A percentile compares a stretch with the other conserved stretches of the same genome.
Conservation (phyloP, 2,888 invertebrate species). For the Drosophila mayaguana region DNA sequence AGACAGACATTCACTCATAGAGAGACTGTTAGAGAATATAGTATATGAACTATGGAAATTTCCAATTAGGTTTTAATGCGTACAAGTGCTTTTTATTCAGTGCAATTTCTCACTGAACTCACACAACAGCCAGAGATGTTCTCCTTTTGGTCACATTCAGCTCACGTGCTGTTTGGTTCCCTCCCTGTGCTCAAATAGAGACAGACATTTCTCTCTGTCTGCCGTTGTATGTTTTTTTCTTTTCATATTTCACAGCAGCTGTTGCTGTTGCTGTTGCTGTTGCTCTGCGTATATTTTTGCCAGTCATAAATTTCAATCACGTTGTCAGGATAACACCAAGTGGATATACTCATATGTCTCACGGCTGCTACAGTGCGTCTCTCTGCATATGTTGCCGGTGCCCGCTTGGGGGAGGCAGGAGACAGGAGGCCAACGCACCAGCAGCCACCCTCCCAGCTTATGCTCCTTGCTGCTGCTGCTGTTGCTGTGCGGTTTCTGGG, state of each 20-base stretch:
- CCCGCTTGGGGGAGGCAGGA: not conserved
- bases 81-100: slow-evolving; percentile 81
- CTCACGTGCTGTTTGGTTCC: slow-evolving; percentile 62
- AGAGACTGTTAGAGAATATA: slow-evolving; percentile 61
- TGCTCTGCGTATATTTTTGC: slow-evolving; percentile 66
- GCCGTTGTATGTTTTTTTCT: slow-evolving; percentile 16
- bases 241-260: slow-evolving; percentile 48
- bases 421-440: not conserved
- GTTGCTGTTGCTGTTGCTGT: slow-evolving; percentile 26
- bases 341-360: slow-evolving; percentile 77
- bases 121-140: slow-evolving; percentile 17
- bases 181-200: not conserved
- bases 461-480: slow-evolving; percentile 24
- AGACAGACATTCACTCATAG: slow-evolving; percentile 1
- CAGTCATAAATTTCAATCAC: slow-evolving; percentile 81
- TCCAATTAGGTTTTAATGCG: slow-evolving; percentile 82
- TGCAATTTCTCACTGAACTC: slow-evolving; percentile 75
- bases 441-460: slow-evolving; percentile 18
- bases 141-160: slow-evolving; percentile 48
- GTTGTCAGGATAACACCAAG: slow-evolving; percentile 79
- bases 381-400: slow-evolving; percentile 62
- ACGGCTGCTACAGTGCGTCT: slow-evolving; percentile 28
- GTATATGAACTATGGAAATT: slow-evolving; percentile 82
- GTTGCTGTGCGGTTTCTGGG: slow-evolving; percentile 56
- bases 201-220: not conserved